Evolutionary conservation across 2,797 vertebrate species (phyloP).

Genomic region (Paramormyrops hopkinsi): DNA sequence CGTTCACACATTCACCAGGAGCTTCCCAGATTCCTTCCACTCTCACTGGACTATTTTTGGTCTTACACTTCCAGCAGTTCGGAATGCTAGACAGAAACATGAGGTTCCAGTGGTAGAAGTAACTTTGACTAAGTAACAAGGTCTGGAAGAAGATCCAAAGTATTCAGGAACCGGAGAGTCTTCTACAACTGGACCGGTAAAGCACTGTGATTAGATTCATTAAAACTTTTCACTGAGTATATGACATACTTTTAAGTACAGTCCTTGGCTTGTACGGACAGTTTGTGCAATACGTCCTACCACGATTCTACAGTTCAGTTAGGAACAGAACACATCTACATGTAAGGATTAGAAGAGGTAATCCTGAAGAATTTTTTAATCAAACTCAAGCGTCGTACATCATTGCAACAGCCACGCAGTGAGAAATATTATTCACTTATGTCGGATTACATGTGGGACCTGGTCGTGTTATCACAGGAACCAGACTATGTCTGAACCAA

Average conservation of each 20-base stretch:
- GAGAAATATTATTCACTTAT: background rate
- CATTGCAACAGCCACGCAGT: background rate
- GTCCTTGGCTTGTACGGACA: background rate
- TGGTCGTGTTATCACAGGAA: background rate
- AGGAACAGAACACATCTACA: background rate
- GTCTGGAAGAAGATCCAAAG: background rate
- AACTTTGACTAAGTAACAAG: background rate
- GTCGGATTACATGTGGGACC: background rate
- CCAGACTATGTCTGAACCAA: background rate
- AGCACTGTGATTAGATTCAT: background rate
- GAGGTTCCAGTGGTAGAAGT: background rate
- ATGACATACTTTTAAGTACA: background rate
- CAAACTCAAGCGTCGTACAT: background rate
- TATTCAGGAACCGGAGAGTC: background rate
- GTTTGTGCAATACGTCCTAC: background rate
- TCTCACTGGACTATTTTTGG: constrained; percentile 50
- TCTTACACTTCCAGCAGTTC: constrained; percentile 28
- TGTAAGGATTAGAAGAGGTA: background rate
- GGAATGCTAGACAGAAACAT: constrained; percentile 14
- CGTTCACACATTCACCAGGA: constrained; percentile 17
- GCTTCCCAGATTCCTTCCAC: constrained; percentile 48
- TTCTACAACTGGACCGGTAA: background rate
- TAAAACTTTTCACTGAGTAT: background rate
- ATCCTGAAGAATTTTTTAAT: background rate
- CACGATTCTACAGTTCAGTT: background rate